A percentile compares a stretch with the other conserved stretches of the same genome.
These are phyloP conservation scores for Hippopotamyrus pictus DNA, from an alignment of 2,797 vertebrate species.

Conservation along the genomic window DNA sequence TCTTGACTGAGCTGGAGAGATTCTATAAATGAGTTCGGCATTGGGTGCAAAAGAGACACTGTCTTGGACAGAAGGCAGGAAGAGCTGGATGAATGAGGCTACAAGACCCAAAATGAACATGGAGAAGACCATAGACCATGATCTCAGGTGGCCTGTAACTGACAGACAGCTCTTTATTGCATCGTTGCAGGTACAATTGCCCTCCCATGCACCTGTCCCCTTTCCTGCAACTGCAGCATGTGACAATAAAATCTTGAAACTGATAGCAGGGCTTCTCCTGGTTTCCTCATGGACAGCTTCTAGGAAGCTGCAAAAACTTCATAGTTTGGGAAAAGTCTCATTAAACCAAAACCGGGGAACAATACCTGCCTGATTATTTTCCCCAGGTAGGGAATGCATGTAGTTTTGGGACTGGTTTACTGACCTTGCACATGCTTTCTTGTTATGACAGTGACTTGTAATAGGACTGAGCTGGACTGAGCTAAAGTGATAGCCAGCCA, in stretches of 20 bases:
- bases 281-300: not conserved
- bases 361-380: not conserved
- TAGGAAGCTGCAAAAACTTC: not conserved
- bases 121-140: not conserved
- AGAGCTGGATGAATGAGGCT: not conserved
- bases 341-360: not conserved
- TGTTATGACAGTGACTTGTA: not conserved
- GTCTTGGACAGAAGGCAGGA: not conserved
- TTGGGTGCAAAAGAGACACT: not conserved
- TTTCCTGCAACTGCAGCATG: not conserved
- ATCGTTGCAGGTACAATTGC: not conserved
- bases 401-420: not conserved
- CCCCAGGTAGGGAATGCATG: not conserved
- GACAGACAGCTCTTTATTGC: not conserved
- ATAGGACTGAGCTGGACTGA: not conserved
- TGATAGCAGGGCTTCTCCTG: not conserved
- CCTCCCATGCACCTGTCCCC: not conserved
- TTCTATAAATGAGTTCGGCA: not conserved
- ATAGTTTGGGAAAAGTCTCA: not conserved
- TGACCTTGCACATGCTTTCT: not conserved
- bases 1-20: not conserved
- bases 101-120: not conserved
- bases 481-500: not conserved
- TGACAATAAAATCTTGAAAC: not conserved
- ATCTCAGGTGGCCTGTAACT: not conserved